Percentiles rank a stretch among this genome's conserved stretches.
These are phyloP conservation scores for Panagrolaimus sp. DNA, from an alignment of 1,140 invertebrate genomes.

Conservation along the genomic window DNA sequence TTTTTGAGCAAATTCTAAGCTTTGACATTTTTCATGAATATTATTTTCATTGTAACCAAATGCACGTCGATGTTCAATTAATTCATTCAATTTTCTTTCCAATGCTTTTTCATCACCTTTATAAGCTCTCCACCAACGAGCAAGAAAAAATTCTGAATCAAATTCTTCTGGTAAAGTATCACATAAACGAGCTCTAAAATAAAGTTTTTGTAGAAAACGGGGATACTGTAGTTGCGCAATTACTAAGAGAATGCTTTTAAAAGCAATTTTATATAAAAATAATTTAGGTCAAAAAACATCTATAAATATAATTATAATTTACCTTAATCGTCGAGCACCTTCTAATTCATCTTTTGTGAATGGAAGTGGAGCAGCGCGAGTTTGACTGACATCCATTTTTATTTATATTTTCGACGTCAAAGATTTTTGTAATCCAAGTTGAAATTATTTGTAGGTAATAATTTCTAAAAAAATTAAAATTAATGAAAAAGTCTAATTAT, in stretches of 20 bases:
- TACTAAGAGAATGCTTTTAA: too few relatives aligned
- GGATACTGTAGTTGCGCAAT: too few relatives aligned
- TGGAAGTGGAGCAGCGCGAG: not conserved
- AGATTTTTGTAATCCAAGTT: not conserved
- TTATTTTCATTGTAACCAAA: conserved; percentile 26
- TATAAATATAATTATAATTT: not conserved
- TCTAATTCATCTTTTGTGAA: not conserved
- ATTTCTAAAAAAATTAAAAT: too few relatives aligned
- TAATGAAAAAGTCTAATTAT: too few relatives aligned
- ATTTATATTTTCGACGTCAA: not conserved
- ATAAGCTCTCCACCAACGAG: conserved; percentile 28
- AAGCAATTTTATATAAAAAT: too few relatives aligned
- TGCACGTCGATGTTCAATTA: conserved; percentile 28
- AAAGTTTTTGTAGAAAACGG: not conserved
- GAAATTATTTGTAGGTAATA: too few relatives aligned
- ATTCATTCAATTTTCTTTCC: conserved; percentile 22
- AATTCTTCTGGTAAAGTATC: conserved; percentile 26
- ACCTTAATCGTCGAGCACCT: not conserved
- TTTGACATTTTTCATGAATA: conserved; percentile 25
- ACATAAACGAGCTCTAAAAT: not conserved
- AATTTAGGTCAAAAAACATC: too few relatives aligned
- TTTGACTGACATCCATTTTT: not conserved
- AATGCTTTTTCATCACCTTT: conserved; percentile 29
- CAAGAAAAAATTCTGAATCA: conserved; percentile 33
- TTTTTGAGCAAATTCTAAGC: conserved; percentile 26